Conservation (phyloP, 2,113 vertebrate species). For the Ictalurus punctatus region DNA sequence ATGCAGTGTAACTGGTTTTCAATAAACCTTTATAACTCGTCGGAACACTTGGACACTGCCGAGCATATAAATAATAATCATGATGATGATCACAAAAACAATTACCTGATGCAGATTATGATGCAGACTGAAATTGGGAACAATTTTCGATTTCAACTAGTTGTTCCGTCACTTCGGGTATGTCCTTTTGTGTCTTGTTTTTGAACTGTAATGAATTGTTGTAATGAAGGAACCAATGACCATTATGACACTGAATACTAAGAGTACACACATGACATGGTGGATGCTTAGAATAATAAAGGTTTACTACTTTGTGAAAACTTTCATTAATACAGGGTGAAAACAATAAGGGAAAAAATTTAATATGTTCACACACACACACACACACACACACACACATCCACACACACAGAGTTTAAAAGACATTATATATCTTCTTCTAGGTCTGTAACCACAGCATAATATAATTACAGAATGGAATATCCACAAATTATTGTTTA, state of each 20-base stretch:
- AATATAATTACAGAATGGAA: not conserved
- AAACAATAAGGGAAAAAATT: not conserved
- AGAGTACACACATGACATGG: not conserved
- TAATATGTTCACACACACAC: not conserved
- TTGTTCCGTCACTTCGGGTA: not conserved
- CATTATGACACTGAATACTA: not conserved
- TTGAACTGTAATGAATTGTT: not conserved
- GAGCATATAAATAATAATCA: not conserved
- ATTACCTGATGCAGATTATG: not conserved
- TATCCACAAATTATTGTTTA: constrained; percentile 2
- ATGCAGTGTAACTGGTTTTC: not conserved
- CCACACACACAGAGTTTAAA: too few species aligned
- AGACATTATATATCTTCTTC: not conserved
- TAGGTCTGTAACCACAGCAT: not conserved
- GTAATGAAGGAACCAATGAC: not conserved
- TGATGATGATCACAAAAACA: not conserved
- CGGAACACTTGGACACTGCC: not conserved
- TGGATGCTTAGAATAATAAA: not conserved
- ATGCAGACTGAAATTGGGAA: not conserved
- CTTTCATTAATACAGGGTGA: not conserved
- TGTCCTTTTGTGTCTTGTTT: not conserved
- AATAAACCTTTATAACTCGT: not conserved
- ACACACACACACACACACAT: not conserved
- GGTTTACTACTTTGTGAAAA: not conserved
- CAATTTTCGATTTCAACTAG: not conserved